A percentile compares a stretch with the other conserved stretches of the same genome.
These are phyloP conservation scores for Chaetophractus vellerosus DNA, from an alignment of 2,797 vertebrate genomes.

Conservation along the genomic window DNA sequence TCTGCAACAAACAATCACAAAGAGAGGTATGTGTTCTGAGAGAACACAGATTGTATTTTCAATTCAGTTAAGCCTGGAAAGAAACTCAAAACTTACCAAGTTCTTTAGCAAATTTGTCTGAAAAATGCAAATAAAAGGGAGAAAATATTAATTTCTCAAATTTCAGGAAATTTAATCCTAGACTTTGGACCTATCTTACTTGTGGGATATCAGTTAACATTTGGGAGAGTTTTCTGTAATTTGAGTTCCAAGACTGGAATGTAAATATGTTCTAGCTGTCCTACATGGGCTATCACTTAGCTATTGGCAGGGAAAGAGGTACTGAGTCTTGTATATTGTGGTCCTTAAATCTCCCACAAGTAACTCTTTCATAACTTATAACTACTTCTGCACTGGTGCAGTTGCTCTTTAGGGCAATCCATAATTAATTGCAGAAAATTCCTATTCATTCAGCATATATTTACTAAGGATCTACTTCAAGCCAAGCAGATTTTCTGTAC, in stretches of 20 bases:
- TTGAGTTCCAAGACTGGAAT: too few relatives aligned
- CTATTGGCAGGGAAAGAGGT: neutral
- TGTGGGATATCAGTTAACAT: neutral
- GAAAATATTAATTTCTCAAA: neutral
- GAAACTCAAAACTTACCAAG: neutral
- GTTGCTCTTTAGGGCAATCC: neutral
- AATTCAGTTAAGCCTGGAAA: neutral
- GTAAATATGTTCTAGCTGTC: neutral
- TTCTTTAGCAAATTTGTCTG: neutral
- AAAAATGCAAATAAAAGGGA: neutral
- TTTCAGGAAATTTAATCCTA: neutral
- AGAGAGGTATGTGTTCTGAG: neutral
- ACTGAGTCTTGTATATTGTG: too few relatives aligned
- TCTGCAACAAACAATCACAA: neutral
- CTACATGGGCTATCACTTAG: neutral
- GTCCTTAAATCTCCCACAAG: neutral
- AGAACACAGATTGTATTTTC: too few relatives aligned
- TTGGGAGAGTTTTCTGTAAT: too few relatives aligned
- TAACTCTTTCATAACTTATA: neutral
- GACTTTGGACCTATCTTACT: neutral
- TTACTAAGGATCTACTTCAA: too few relatives aligned
- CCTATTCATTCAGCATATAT: too few relatives aligned
- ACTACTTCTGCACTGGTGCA: too few relatives aligned
- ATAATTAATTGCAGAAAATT: too few relatives aligned
- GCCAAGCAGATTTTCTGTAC: neutral